Base-by-base conservation (phyloP, 2,797 vertebrate genomes). In the Urocyon cinereoargenteus region DNA sequence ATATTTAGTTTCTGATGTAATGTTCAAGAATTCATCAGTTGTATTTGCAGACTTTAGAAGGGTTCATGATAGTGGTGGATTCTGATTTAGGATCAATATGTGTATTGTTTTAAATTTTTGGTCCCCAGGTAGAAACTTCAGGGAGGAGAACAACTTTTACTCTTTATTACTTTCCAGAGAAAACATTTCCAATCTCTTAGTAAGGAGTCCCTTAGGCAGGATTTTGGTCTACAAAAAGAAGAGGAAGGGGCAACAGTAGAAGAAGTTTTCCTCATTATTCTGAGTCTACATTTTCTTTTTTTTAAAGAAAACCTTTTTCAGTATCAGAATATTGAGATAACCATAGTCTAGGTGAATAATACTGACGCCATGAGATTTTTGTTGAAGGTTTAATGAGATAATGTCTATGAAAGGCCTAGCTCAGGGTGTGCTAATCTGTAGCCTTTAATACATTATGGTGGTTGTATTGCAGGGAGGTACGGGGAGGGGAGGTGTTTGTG, bases 151-250 rank as follows among this genome's bases (percentile, higher is more conserved):
- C 31, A 81, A 66, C 22, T 72, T 87, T 91, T 66, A 62, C 77
- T 15, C 31, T 64, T 93, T 87, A 9, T 87, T 93, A 34, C 6
- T 78, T 92, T 86, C 59, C 84, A 34, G 73, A 68, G 70, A 61
- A 91, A 61, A 68, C 28, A 73, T 36, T 82, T 73, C 22, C 77
- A 68, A 19, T 12, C 15, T 96, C 9, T 73, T 51, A 51, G 11
- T 34, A 40, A 86, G 21, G 62, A 73, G 6, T 26, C 72, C 78
- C 13, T 79, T 78, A 28, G 81, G 57, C 15, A 79, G 34, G 14
- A 72, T 94, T 93, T 85, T 51, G 72, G 12, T 86, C 70, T 91
- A 49, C 19, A 72, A 87, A 96, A 81, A 51, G 10, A 49, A 31
- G 3, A 19, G 11, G 19, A 4, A 64, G 26, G 8, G 15, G 9